Base-by-base conservation (phyloP, 2,888 invertebrate species). In the Acrobasis repandana region DNA sequence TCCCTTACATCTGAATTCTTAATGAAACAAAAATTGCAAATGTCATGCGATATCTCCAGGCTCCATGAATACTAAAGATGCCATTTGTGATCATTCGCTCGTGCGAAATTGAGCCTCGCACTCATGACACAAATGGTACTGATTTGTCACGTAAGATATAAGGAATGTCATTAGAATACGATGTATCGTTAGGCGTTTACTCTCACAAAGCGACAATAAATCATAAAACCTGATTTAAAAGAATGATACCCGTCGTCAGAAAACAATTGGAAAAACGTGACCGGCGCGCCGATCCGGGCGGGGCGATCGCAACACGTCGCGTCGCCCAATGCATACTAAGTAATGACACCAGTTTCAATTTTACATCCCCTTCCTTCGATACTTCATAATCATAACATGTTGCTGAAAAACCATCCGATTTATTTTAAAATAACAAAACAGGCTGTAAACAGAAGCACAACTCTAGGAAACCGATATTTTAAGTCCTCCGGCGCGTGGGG, bases 1-100 rank as follows among this genome's bases (percentile, higher is more conserved):
- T 85, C 86, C 83, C 83, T 85, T 83, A 86, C 83, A 85, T 84
- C 86, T 88, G 86, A 90, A 91, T 88, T 87, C 81, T 82, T 90
- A 90, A 91, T 89, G 88, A 89, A 86, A 89, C 89, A 90, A 91
- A 90, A 90, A 90, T 90, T 89, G 87, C 88, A 87, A 90, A 90
- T 87, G 90, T 88, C 86, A 82, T 79, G 79, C 83, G 77, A 82
- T 85, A 84, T 83, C 83, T 83, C 85, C 82, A 76, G 82, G 77
- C 79, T 80, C 88, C 85, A 91, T 90, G 91, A 91, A 91, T 90
- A 91, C 90, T 90, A 90, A 90, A 86, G 88, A 88, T 82, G 88
- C 85, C 82, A 88, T 89, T 80, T 88, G 86, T 82, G 85, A 86
- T 85, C 85, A 83, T 84, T 84, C 82, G 77, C 82, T 79, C 81